Conservation (phyloP, 2,888 invertebrate species). For the Sipunculus nudus region DNA sequence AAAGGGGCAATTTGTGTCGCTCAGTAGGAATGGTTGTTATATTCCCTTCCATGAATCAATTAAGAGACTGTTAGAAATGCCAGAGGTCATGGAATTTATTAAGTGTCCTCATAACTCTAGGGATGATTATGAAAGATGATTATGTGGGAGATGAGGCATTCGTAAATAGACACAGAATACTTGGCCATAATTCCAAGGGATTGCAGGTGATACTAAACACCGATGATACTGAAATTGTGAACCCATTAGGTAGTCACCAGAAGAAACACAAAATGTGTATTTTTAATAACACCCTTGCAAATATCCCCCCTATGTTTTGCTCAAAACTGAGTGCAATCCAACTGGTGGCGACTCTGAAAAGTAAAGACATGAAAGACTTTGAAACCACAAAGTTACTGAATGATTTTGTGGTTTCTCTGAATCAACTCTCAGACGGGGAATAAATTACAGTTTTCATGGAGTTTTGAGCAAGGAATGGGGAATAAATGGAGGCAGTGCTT, state of each 20-base stretch:
- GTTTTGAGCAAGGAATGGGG: constrained; percentile 30
- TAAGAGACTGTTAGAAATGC: constrained; percentile 3
- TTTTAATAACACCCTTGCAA: constrained; percentile 23
- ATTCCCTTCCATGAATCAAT: not conserved
- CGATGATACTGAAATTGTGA: constrained; percentile 13
- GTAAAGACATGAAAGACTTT: constrained; percentile 2
- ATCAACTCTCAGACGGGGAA: not conserved
- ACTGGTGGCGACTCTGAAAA: constrained; percentile 11
- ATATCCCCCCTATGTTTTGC: constrained; percentile 20
- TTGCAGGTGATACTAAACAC: constrained; percentile 9
- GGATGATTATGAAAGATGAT: not conserved
- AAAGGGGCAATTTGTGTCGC: too few species aligned
- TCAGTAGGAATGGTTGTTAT: not conserved
- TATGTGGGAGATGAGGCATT: constrained; percentile 15
- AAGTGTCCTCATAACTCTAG: not conserved
- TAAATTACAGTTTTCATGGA: not conserved
- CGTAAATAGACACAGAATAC: constrained; percentile 1
- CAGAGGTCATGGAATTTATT: constrained; percentile 2
- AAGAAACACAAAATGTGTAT: constrained; percentile 24
- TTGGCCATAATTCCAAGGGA: not conserved
- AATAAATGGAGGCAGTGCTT: constrained; percentile 19
- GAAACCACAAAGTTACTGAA: not conserved
- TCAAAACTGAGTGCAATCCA: constrained; percentile 24
- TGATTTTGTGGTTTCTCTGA: not conserved
- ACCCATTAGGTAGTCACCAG: constrained; percentile 5